Evolutionary conservation across 2,888 invertebrate genomes (phyloP), one percentile per base, ranked within the genome.

Genomic region (Ferrisia virgata): DNA sequence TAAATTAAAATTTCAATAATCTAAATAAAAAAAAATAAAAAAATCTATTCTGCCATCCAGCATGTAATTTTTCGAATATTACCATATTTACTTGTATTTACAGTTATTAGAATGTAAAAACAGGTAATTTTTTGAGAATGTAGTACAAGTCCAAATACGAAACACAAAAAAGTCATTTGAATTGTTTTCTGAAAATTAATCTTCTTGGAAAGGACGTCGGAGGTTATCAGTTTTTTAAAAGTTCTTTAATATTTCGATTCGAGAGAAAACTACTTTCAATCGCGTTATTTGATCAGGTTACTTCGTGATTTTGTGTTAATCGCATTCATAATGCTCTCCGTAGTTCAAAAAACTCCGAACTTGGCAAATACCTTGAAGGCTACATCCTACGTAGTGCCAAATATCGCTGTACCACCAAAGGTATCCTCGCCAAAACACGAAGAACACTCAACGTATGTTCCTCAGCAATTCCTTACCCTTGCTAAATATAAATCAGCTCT

Each of bases 271-370:
- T 76, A 18, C 36, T 36, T 18, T 36, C 8, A 8, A 8, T 22
- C 5, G 9, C 6, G 18, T 8, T 53, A 22, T 22, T 53, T 53
- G 0, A 22, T 6, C 22, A 8, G 15, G 18, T 28, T 76, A 36
- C 33, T 18, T 69, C 11, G 72, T 76, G 33, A 36, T 28, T 36
- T 76, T 18, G 4, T 18, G 1, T n/a, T 72, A 5, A 8, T 36
- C 8, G 18, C 36, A 76, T 36, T 18, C 1, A 76, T 4, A 36
- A 76, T 76, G 72, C 72, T 76, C 18, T 76, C 72, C 2, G 72
- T 83, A n/a, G 72, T 76, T 13, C 69, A 83, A 22, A 83, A 83
- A 31, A 33, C 76, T 13, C n/a, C 83, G 11, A 83, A 76, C 33
- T 47, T 83, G n/a, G 31, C 72, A 13, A 83, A 76, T 47, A 13